Evolutionary conservation across 92 coral and sea anemone genomes (phyloP), one percentile per base, ranked within the genome.

Genomic region (Porites cylindrica): DNA sequence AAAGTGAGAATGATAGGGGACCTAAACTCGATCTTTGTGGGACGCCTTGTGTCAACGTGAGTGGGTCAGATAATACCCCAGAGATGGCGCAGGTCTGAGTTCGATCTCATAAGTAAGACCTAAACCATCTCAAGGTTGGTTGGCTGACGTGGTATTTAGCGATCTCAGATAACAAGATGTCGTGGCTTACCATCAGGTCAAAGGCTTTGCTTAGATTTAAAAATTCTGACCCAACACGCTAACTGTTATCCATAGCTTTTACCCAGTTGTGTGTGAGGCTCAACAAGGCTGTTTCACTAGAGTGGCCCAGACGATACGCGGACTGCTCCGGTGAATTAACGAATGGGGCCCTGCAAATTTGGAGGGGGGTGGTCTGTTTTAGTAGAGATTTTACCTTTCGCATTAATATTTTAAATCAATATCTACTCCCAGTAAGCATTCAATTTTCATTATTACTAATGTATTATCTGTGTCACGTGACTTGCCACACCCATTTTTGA

Each of bases 211-310:
- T 73, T 8, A 88, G 85, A 77, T 80, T 90, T 50, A 21, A 92
- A 52, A 38, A 38, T 38, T 4, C 47, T 4, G 47, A 38, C 6
- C 47, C 47, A 38, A 38, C 47, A 38, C 5, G 47, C 58, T 92
- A 38, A 59, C 90, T 84, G 10, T 84, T 72, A 26, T 38, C 47
- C 47, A 38, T 38, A 38, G 47, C 47, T 38, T 38, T 38, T 38
- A 38, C 7, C 47, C 47, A 83, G 53, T 79, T 84, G 75, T 84
- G 87, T 38, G 87, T 72, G 70, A 76, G 54, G 79, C 63, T 83
- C 10, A 83, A 72, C 20, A 88, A 78, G 18, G 90, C 90, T 21
- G 91, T 88, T 29, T 82, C 89, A 68, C 80, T 69, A 13, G 86
- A 82, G 59, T 82, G 94, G 51, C 61, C 8, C 7, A 85, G 63